Percentiles rank a stretch among this genome's conserved stretches.
Conservation (phyloP, 2,888 invertebrate species). For the Sicus ferrugineus region DNA sequence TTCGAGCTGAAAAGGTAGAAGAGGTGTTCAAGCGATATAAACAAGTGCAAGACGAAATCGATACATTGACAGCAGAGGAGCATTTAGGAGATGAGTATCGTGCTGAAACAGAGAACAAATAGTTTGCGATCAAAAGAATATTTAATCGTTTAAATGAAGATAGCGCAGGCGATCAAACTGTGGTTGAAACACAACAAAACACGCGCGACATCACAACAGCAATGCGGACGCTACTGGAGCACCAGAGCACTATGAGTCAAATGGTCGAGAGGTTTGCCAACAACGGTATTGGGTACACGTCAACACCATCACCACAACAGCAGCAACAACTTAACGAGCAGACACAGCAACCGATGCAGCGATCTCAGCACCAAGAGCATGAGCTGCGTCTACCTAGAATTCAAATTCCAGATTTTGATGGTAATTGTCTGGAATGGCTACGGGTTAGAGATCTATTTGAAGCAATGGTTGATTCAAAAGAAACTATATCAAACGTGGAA, state of each 20-base stretch:
- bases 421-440: too few species aligned
- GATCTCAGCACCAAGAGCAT: not conserved
- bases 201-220: conserved; percentile 21
- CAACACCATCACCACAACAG: not conserved
- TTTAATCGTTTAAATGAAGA: conserved; percentile 2
- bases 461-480: conserved; percentile 27
- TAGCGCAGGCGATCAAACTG: not conserved
- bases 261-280: conserved; percentile 14
- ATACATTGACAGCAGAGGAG: conserved; percentile 7
- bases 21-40: conserved; percentile 20
- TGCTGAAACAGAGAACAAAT: conserved; percentile 24
- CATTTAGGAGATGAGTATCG: conserved; percentile 15
- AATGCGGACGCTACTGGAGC: conserved; percentile 24
- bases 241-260: conserved; percentile 21
- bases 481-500: conserved; percentile 24
- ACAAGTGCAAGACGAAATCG: conserved; percentile 28
- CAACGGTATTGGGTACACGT: not conserved
- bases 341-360: not conserved
- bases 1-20: conserved; percentile 24
- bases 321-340: not conserved
- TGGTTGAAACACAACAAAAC: not conserved
- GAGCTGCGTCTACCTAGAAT: conserved; percentile 23
- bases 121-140: conserved; percentile 26
- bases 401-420: conserved; percentile 32
- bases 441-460: conserved; percentile 28